phyloP scores from a whole-genome alignment of 2,113 vertebrate species.

The Puma concolor region DNA sequence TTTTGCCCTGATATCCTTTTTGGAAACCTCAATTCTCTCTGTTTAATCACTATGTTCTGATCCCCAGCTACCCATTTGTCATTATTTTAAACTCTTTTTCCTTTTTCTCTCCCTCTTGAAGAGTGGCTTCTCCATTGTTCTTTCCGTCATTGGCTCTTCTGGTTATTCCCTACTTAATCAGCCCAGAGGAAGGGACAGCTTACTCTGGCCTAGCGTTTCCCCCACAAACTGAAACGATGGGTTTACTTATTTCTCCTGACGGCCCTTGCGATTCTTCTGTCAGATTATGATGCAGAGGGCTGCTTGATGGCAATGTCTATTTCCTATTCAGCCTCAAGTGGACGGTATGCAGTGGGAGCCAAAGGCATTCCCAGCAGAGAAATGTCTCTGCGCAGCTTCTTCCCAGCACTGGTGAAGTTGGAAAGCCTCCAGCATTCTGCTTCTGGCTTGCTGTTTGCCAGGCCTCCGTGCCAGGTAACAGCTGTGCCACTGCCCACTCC shows the following conservation, averaged over 20 bases:
- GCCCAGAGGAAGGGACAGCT: neutral
- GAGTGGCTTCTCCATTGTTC: neutral
- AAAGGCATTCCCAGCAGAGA: constrained; percentile 9
- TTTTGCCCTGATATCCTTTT: neutral
- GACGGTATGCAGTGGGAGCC: neutral
- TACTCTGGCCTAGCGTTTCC: neutral
- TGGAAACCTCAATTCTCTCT: neutral
- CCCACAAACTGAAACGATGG: neutral
- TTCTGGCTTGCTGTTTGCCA: neutral
- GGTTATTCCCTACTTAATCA: neutral
- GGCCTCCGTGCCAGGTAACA: neutral
- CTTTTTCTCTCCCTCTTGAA: neutral
- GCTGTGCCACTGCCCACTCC: neutral
- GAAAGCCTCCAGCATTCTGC: neutral
- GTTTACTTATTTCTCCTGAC: neutral
- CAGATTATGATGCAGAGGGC: neutral
- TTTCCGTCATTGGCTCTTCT: neutral
- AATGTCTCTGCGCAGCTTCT: neutral
- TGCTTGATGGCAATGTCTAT: neutral
- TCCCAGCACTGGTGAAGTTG: neutral
- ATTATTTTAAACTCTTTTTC: neutral
- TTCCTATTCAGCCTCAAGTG: neutral
- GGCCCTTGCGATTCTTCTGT: neutral
- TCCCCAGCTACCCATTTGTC: neutral
- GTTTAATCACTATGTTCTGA: neutral